Evolutionary conservation across 2,888 invertebrate species (phyloP).

Genomic region (Ethmia dodecea): DNA sequence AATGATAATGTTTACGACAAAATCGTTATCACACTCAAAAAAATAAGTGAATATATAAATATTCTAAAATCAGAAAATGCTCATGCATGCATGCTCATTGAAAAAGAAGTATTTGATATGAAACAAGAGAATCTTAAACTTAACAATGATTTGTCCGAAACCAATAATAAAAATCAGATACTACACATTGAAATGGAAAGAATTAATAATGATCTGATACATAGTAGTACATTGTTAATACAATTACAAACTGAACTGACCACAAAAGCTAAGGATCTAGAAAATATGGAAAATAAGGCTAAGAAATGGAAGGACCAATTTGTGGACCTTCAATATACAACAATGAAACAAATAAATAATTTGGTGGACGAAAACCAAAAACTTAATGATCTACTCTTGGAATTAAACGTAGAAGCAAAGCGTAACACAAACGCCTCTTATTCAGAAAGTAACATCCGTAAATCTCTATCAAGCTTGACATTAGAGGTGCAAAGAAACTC

Average conservation of each 20-base stretch:
- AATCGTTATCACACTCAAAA: constrained; percentile 36
- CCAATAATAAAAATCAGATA: constrained; percentile 27
- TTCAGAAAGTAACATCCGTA: constrained; percentile 10
- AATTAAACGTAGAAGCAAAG: constrained; percentile 13
- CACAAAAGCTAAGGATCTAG: constrained; percentile 38
- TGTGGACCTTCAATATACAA: constrained; percentile 27
- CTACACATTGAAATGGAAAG: constrained; percentile 27
- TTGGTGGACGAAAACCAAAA: constrained; percentile 39
- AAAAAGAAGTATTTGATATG: constrained; percentile 32
- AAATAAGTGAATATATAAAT: constrained; percentile 29
- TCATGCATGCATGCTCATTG: constrained; percentile 22
- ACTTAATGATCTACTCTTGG: constrained; percentile 27
- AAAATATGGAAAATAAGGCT: constrained; percentile 37
- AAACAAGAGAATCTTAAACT: constrained; percentile 31
- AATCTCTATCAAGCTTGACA: constrained; percentile 13
- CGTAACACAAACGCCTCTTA: constrained; percentile 9
- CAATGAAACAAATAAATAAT: constrained; percentile 39
- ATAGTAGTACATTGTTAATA: constrained; percentile 32
- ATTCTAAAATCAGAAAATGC: constrained; percentile 22
- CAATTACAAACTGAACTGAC: constrained; percentile 38
- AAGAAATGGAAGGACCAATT: constrained; percentile 42
- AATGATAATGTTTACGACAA: constrained; percentile 23
- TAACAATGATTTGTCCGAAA: constrained; percentile 24
- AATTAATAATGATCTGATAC: constrained; percentile 31
- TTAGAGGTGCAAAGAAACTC: constrained; percentile 24